phyloP scores from a whole-genome alignment of 2,888 invertebrate genomes.

The Lacanobia oleracea region DNA sequence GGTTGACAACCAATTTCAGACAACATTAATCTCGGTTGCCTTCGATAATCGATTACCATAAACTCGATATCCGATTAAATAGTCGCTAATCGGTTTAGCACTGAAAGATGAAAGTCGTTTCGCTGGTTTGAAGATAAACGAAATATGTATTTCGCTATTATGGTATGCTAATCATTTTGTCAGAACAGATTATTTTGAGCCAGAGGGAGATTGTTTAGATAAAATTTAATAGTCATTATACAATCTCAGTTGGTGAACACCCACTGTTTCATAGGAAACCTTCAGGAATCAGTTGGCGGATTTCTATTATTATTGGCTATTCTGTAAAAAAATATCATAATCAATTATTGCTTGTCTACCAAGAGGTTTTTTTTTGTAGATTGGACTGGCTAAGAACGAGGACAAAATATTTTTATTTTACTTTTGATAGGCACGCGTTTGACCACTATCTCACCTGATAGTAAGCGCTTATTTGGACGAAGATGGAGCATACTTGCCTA shows the following conservation, averaged over 20 bases:
- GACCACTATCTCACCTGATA: too few relatives aligned
- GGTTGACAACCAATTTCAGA: slow-evolving; percentile 47
- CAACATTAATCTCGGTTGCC: slow-evolving; percentile 51
- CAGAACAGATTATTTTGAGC: slow-evolving; percentile 23
- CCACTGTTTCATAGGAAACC: background rate
- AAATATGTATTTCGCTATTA: slow-evolving; percentile 70
- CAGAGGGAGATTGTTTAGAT: background rate
- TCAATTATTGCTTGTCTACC: background rate
- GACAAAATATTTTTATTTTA: background rate
- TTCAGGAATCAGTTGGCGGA: background rate
- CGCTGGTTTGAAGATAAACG: slow-evolving; percentile 64
- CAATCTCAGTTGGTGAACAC: background rate
- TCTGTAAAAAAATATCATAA: too few relatives aligned
- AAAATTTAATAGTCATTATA: slow-evolving; percentile 6
- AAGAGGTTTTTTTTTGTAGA: too few relatives aligned
- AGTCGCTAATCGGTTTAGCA: slow-evolving; percentile 72
- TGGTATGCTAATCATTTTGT: slow-evolving; percentile 68
- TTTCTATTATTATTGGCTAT: background rate
- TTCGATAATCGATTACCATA: slow-evolving; percentile 73
- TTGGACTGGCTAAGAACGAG: too few relatives aligned
- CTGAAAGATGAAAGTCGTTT: slow-evolving; percentile 67
- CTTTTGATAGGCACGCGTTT: too few relatives aligned
- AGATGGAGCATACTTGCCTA: too few relatives aligned
- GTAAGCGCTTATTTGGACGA: too few relatives aligned
- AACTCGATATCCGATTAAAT: slow-evolving; percentile 74